Base-by-base conservation (phyloP, 2,888 invertebrate species). In the Steinernema scapterisci region DNA sequence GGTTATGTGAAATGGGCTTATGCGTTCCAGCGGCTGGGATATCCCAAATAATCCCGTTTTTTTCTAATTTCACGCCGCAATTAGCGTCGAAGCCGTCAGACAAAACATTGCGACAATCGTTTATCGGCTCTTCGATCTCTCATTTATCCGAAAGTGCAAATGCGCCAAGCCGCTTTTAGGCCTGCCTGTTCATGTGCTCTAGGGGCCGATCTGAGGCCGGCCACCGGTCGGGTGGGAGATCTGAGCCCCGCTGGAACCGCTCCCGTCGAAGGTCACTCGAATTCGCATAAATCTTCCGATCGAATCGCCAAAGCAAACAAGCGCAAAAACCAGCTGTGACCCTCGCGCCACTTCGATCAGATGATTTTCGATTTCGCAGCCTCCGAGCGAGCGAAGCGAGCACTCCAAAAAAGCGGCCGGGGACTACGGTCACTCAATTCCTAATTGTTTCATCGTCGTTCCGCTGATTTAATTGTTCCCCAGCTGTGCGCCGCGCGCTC, bases 61-160 rank as follows among this genome's bases (percentile, higher is more conserved):
- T 63, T 63, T 63, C 63, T 31, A 63, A 63, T 63, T 63, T 63
- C 63, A 27, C 63, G 63, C 63, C 63, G 63, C 63, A 63, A 63
- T 63, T 63, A 63, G 63, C 63, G 63, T 16, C 63, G 31, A 16
- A 16, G 11, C 31, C 31, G 27, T 38, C 63, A 63, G 63, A 63
- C 63, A 63, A 63, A 63, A 63, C 63, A 63, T 63, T 63, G 63
- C 63, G 63, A 63, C 63, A 63, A 54, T 16, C 63, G 31, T 38
- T 63, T 63, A 63, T 63, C 63, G 27, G 38, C 31, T 5, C 13
- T 21, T 27, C 25, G 27, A 63, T 63, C 63, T 63, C 63, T 25
- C 63, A 63, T 63, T 63, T 63, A 63, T 63, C 63, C 63, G 63
- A 63, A 63, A 63, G 63, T 63, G 63, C 63, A 63, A 21, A 21